Percentiles rank a stretch among this genome's conserved stretches.
Evolutionary conservation across 2,888 invertebrate genomes (phyloP).

Genomic region (Tachina fera): DNA sequence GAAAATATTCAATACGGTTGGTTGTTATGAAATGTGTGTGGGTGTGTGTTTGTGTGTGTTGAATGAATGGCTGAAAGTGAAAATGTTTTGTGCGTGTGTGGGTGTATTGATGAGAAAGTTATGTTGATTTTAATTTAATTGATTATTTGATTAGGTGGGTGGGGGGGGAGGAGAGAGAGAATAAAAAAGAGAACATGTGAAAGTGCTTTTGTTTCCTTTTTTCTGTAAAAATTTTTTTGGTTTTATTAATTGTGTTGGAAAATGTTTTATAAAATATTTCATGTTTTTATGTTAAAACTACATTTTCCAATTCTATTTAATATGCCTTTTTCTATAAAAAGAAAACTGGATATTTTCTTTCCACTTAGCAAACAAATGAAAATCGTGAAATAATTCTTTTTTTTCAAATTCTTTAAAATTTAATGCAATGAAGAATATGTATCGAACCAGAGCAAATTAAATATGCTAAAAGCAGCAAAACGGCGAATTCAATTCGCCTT

Average conservation of each 20-base stretch:
- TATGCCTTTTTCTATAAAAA: neutral
- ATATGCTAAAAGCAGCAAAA: too few relatives aligned
- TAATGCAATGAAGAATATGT: neutral
- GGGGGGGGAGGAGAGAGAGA: neutral
- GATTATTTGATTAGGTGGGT: neutral
- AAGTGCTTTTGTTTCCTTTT: neutral
- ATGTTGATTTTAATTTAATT: neutral
- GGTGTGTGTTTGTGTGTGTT: neutral
- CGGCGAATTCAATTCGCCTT: too few relatives aligned
- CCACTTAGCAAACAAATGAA: slow-evolving; percentile 59
- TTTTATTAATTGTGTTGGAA: neutral
- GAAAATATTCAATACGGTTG: slow-evolving; percentile 15
- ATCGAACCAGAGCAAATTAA: too few relatives aligned
- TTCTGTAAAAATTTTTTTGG: neutral
- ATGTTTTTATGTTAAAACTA: too few relatives aligned
- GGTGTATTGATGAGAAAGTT: neutral
- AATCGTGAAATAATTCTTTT: neutral
- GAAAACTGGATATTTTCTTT: slow-evolving; percentile 59
- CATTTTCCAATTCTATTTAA: neutral
- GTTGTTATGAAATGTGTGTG: neutral
- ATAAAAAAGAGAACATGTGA: neutral
- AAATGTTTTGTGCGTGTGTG: neutral
- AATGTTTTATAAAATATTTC: slow-evolving; percentile 9
- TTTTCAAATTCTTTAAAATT: neutral
- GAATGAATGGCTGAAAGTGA: slow-evolving; percentile 5